These are phyloP conservation scores for Drosophila siamana DNA, from an alignment of 2,888 invertebrate genomes.

Conservation along the genomic window DNA sequence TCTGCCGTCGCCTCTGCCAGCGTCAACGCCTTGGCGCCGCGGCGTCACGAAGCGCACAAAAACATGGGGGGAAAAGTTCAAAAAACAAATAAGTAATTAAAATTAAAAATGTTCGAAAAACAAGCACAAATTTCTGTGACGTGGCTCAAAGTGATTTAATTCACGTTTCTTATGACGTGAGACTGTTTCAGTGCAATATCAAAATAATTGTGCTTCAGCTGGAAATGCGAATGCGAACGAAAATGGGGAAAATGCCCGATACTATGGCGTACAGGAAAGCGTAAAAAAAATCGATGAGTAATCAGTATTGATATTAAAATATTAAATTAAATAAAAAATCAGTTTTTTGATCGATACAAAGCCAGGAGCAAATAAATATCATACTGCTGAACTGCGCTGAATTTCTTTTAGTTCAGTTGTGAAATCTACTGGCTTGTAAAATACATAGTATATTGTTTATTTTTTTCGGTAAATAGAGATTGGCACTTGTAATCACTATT, in stretches of 20 bases:
- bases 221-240: background rate
- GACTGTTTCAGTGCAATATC: constrained; percentile 29
- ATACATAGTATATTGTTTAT: too few species aligned
- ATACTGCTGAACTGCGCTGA: too few species aligned
- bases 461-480: too few species aligned
- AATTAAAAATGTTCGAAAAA: constrained; percentile 24
- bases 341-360: too few species aligned
- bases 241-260: background rate
- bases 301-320: background rate
- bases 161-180: constrained; percentile 36
- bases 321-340: too few species aligned
- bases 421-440: too few species aligned
- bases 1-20: background rate
- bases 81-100: constrained; percentile 49
- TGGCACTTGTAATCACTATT: too few species aligned
- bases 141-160: constrained; percentile 26
- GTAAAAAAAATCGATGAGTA: background rate
- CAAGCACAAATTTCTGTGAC: constrained; percentile 38
- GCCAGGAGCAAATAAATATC: too few species aligned
- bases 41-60: constrained; percentile 16
- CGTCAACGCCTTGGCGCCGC: constrained; percentile 21
- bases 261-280: background rate
- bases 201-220: constrained; percentile 31
- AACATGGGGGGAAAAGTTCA: constrained; percentile 45
- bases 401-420: too few species aligned